phyloP scores from a whole-genome alignment of 2,113 vertebrate genomes.

The Pelodiscus sinensis region DNA sequence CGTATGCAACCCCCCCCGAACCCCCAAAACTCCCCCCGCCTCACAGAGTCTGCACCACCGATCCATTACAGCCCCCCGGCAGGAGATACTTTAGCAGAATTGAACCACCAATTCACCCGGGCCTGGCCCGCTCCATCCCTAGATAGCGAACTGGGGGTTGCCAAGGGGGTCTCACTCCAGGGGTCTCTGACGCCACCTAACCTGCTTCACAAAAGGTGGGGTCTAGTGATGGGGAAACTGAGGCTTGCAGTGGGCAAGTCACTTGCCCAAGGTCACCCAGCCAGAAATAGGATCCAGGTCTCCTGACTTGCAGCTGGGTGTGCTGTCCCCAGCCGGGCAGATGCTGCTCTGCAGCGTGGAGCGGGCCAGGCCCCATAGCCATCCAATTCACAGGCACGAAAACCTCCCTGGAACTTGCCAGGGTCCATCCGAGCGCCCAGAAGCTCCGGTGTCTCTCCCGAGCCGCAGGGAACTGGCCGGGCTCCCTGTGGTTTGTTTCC shows the following conservation, averaged over 20 bases:
- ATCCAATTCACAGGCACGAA: not conserved
- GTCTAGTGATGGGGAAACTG: not conserved
- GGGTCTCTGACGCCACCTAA: not conserved
- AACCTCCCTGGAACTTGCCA: not conserved
- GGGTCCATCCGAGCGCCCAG: not conserved
- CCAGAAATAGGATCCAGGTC: not conserved
- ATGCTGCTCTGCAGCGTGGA: not conserved
- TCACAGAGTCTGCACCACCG: too few species aligned
- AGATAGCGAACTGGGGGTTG: not conserved
- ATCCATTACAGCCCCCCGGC: too few species aligned
- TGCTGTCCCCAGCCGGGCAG: not conserved
- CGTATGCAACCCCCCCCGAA: too few species aligned
- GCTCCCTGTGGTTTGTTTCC: too few species aligned
- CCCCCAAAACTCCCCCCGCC: too few species aligned
- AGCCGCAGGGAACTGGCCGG: not conserved
- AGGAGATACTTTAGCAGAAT: not conserved
- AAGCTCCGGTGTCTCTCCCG: not conserved
- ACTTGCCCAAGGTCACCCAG: not conserved
- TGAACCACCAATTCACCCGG: not conserved
- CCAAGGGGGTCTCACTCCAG: not conserved
- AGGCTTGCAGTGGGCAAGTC: not conserved
- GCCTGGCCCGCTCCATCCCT: not conserved
- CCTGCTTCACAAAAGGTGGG: not conserved
- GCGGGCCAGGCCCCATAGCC: not conserved
- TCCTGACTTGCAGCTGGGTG: not conserved